Evolutionary conservation across 2,113 vertebrate genomes (phyloP).

Genomic region (Cranoglanis bouderius): DNA sequence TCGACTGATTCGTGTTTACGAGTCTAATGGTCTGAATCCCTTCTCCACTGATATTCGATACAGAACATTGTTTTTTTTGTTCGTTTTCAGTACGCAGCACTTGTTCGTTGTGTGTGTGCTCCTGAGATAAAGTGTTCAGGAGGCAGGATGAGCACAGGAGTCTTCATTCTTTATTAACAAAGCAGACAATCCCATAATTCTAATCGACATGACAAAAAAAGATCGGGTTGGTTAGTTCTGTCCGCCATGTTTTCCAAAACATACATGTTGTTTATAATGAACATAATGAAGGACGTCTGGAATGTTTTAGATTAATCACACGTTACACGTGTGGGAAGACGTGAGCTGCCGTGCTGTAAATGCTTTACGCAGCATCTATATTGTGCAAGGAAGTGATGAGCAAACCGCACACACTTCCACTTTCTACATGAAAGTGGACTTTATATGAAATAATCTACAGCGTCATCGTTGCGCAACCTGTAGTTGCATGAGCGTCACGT

Average conservation of each 20-base stretch:
- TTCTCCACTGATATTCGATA: not conserved
- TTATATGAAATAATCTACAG: not conserved
- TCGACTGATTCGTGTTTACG: not conserved
- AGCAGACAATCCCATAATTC: not conserved
- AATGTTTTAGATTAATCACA: not conserved
- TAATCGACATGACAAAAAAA: not conserved
- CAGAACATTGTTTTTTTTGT: not conserved
- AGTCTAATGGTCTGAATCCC: not conserved
- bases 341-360: not conserved
- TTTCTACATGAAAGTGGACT: not conserved
- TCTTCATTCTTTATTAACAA: not conserved
- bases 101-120: not conserved
- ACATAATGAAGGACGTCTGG: not conserved
- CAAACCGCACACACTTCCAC: not conserved
- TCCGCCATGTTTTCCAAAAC: not conserved
- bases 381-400: not conserved
- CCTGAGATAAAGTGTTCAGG: not conserved
- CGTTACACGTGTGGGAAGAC: no score
- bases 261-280: not conserved
- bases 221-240: not conserved
- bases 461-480: not conserved
- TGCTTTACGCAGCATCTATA: no score
- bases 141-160: not conserved
- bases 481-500: not conserved
- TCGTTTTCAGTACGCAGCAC: not conserved